Percentiles rank a stretch among this genome's conserved stretches.
Conservation (phyloP, 2,113 vertebrate genomes). For the Ahaetulla prasina region DNA sequence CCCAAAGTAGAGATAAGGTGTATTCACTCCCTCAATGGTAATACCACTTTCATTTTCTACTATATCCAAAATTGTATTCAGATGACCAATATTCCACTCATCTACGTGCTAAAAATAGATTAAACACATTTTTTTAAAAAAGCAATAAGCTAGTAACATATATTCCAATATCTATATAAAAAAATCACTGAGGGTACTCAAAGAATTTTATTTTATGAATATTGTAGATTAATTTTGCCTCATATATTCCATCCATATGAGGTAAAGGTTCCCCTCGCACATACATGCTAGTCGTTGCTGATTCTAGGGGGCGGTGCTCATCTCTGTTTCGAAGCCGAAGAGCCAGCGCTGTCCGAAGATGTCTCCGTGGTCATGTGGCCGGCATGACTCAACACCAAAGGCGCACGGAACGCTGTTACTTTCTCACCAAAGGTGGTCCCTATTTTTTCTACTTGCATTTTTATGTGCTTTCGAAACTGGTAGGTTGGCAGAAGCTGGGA, state of each 20-base stretch:
- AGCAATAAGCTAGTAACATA: background rate
- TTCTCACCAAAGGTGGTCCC: too few relatives aligned
- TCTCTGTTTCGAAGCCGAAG: too few relatives aligned
- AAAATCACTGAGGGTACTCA: background rate
- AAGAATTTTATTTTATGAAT: background rate
- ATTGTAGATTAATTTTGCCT: background rate
- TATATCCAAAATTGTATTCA: slow-evolving; percentile 89
- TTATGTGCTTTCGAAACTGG: too few relatives aligned
- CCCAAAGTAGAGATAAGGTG: slow-evolving; percentile 91
- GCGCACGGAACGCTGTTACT: too few relatives aligned
- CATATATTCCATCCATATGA: background rate
- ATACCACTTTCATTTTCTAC: slow-evolving; percentile 91
- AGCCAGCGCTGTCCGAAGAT: too few relatives aligned
- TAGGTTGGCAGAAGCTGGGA: too few relatives aligned
- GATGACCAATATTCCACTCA: slow-evolving; percentile 88
- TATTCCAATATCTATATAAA: background rate
- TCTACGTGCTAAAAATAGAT: slow-evolving; percentile 67
- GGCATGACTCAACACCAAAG: too few relatives aligned
- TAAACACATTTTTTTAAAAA: slow-evolving; percentile 3
- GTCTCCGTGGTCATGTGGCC: too few relatives aligned
- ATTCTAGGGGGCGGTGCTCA: too few relatives aligned
- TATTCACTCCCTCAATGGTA: slow-evolving; percentile 93
- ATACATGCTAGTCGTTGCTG: too few relatives aligned
- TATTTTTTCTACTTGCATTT: too few relatives aligned
- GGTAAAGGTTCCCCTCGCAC: too few relatives aligned